Conservation (phyloP, 2,888 invertebrate species). For the Perdita meconis region DNA sequence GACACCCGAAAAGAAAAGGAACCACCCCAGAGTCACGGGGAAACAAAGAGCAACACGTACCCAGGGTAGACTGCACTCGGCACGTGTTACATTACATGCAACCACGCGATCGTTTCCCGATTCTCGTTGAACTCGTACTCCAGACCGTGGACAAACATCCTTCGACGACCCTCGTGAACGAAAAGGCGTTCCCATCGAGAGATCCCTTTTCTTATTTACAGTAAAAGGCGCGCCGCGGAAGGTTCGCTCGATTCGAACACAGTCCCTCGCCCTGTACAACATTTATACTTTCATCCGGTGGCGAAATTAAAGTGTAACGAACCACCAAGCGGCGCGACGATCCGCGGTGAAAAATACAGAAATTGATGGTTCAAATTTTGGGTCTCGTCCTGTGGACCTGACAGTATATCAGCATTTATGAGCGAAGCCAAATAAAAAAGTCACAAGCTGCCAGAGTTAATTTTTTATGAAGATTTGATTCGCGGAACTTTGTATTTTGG, state of each 20-base stretch:
- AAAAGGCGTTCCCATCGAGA: conserved; percentile 51
- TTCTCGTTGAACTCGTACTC: conserved; percentile 56
- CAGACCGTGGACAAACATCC: conserved; percentile 55
- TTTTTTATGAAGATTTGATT: no score
- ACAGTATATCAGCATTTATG: no score
- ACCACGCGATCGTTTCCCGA: conserved; percentile 66
- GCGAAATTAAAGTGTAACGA: background rate
- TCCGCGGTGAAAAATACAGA: no score
- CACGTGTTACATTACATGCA: conserved; percentile 64
- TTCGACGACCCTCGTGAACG: conserved; percentile 49
- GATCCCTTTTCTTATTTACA: conserved; percentile 55
- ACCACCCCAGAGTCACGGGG: conserved; percentile 26
- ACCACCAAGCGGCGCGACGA: background rate
- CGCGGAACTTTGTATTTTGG: no score
- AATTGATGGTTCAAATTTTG: no score
- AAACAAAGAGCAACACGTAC: conserved; percentile 63
- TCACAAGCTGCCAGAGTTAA: no score
- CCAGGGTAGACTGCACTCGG: conserved; percentile 51
- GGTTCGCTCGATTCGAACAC: background rate
- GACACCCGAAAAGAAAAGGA: conserved; percentile 37
- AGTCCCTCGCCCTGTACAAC: background rate
- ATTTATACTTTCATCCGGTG: background rate
- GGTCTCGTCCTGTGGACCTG: no score
- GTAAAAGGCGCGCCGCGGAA: conserved; percentile 9
- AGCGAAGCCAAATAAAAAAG: no score